These are phyloP conservation scores for Drosophila baimaii DNA, from an alignment of 1,140 invertebrate genomes.

Conservation along the genomic window DNA sequence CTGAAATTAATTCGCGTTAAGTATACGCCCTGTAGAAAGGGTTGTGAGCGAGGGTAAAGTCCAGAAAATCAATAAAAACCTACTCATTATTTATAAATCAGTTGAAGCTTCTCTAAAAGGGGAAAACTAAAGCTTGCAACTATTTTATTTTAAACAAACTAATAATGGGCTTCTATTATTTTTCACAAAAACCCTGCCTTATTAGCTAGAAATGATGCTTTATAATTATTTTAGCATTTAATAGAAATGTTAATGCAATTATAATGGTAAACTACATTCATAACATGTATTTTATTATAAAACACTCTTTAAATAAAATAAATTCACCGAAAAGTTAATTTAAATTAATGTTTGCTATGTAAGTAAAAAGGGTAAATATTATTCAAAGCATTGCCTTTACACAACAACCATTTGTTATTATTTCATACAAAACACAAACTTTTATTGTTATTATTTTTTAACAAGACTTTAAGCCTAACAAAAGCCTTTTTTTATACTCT, in stretches of 20 bases:
- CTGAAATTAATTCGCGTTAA: conserved; percentile 36
- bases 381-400: neutral
- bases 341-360: neutral
- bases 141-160: neutral
- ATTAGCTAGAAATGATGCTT: no score
- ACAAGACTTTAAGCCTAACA: neutral
- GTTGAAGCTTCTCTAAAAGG: no score
- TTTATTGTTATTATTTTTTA: neutral
- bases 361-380: neutral
- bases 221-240: neutral
- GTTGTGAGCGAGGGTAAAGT: neutral
- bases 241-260: neutral
- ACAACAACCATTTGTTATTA: neutral
- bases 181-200: neutral
- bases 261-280: neutral
- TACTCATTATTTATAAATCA: neutral
- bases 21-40: conserved; percentile 28
- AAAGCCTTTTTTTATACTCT: neutral
- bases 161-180: neutral
- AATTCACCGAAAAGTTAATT: neutral
- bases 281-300: neutral
- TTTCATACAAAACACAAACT: neutral
- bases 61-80: neutral
- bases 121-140: neutral
- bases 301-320: neutral